Base-by-base conservation (phyloP, 64 coral and sea anemone genomes). In the Montipora cactus region DNA sequence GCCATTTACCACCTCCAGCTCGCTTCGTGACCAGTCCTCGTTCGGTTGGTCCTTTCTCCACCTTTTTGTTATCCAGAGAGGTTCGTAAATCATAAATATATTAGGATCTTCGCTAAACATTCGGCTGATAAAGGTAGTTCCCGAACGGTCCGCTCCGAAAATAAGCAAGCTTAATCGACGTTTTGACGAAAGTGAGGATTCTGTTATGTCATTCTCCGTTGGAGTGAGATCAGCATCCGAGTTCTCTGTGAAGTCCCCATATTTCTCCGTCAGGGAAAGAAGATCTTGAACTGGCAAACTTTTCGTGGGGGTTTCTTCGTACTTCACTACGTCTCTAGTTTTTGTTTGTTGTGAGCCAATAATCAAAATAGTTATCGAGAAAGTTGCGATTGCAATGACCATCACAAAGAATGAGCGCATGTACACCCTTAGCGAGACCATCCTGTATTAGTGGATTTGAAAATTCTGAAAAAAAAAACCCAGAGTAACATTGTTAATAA, bases 31-130 rank as follows among this genome's bases (percentile, higher is more conserved):
- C 50, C 81, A 64, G 67, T 84, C 79, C 46, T 70, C 7, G 15
- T 22, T 18, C 0, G 80, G 52, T 21, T 76, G 13, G 8, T 19
- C 47, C 3, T 85, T 85, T 13, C 45, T 85, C 81, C 62, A 85
- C 5, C 46, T 9, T 55, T 78, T 84, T 8, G 91, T 77, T 5
- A 92, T 13, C 91, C 91, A 92, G 19, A 92, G 72, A 1, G 91
- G 91, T 70, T 92, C 91, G 74, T 92, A 92, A 21, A 92, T 75
- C 69, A 76, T 92, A 51, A 92, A 92, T 11, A 92, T 22, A 8
- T 92, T 73, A 23, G 91, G 91, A 47, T 93, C 91, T 77, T 84
- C 73, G 91, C 83, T 77, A 49, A 93, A 93, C 91, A 93, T 93
- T 70, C 91, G 72, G 82, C 81, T 93, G 80, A 93, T 77, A 79